phyloP scores from a whole-genome alignment of 2,888 invertebrate genomes.

The Drosophila anomelani region DNA sequence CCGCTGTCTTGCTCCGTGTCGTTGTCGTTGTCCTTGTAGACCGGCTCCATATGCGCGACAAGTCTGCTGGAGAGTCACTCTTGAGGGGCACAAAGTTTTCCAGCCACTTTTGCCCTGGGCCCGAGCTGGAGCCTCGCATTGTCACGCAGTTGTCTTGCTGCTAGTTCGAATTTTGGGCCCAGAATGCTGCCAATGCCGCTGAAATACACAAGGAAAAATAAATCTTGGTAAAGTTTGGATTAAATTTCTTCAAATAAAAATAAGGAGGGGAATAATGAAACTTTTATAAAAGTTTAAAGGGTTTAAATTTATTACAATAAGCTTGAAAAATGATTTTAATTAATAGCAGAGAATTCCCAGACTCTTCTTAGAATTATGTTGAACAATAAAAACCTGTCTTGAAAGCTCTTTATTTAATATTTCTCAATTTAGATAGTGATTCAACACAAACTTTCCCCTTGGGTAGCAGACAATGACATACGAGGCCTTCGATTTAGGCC shows the following conservation, averaged over 20 bases:
- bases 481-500: constrained; percentile 11
- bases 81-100: constrained; percentile 54
- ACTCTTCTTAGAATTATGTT: not conserved
- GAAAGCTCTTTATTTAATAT: not conserved
- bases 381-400: not conserved
- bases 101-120: constrained; percentile 34
- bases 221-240: too few relatives aligned
- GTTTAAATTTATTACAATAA: not conserved
- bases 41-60: constrained; percentile 65
- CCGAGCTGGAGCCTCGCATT: constrained; percentile 56
- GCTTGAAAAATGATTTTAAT: not conserved
- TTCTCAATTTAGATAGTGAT: not conserved
- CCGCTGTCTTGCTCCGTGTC: constrained; percentile 27
- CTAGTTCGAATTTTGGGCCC: constrained; percentile 50
- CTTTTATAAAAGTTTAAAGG: not conserved
- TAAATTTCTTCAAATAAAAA: not conserved
- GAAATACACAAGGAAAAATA: constrained; percentile 36
- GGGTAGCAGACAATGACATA: constrained; percentile 5
- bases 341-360: not conserved
- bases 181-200: constrained; percentile 2
- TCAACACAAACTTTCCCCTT: not conserved
- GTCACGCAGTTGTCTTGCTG: constrained; percentile 71
- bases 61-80: constrained; percentile 25
- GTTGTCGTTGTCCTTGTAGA: constrained; percentile 26
- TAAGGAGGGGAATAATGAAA: too few relatives aligned